phyloP scores from a whole-genome alignment of 2,113 vertebrate genomes.

The Ranitomeya imitator region DNA sequence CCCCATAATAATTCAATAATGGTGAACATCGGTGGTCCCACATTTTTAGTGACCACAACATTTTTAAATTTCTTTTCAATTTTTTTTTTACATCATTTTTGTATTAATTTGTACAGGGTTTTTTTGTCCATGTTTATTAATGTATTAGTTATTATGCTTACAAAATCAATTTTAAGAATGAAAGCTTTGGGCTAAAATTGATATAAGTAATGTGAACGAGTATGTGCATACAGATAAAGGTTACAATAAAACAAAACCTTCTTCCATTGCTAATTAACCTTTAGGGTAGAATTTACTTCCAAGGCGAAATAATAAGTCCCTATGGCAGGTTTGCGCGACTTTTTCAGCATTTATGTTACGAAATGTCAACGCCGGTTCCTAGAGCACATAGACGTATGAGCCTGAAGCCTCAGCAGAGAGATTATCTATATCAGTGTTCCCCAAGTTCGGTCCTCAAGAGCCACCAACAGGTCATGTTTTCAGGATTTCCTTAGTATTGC shows the following conservation, averaged over 20 bases:
- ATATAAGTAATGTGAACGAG: neutral
- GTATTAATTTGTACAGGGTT: no score
- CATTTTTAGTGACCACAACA: no score
- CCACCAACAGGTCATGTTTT: no score
- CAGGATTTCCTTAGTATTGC: no score
- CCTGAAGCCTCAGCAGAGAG: neutral
- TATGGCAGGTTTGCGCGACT: neutral
- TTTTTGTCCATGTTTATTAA: neutral
- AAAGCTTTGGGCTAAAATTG: neutral
- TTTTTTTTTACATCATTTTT: no score
- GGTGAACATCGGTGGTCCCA: no score
- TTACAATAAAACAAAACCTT: neutral
- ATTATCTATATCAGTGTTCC: neutral
- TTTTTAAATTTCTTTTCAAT: no score
- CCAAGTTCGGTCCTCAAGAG: no score
- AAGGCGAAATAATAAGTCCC: conserved; percentile 11
- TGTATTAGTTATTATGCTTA: neutral
- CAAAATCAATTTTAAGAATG: neutral
- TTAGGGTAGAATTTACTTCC: conserved; percentile 13
- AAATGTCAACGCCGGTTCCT: neutral
- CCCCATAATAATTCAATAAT: no score
- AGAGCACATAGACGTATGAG: neutral
- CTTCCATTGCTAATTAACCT: conserved; percentile 25
- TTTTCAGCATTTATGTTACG: neutral
- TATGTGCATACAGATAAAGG: neutral